phyloP scores from a whole-genome alignment of 2,113 vertebrate genomes.

The Potamarius usumacintae region DNA sequence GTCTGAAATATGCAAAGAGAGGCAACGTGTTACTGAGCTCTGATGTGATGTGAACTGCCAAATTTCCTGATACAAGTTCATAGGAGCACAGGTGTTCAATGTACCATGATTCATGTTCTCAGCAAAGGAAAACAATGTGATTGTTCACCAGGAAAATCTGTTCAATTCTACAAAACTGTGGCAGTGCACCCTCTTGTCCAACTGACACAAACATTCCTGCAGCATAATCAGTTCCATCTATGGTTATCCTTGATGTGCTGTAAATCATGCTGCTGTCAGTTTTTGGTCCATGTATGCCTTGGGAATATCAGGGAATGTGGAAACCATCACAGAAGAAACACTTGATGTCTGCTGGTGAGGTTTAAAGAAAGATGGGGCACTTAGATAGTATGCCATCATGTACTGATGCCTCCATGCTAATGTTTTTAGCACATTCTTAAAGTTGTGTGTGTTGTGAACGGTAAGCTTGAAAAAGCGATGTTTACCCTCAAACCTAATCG shows the following conservation, averaged over 20 bases:
- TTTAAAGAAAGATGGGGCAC: too few relatives aligned
- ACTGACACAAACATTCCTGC: constrained; percentile 44
- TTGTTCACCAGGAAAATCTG: not conserved
- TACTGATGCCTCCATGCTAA: too few relatives aligned
- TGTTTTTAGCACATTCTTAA: too few relatives aligned
- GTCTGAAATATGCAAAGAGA: constrained; percentile 25
- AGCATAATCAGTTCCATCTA: constrained; percentile 43
- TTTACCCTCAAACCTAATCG: constrained; percentile 48
- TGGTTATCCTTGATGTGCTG: constrained; percentile 31
- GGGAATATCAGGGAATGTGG: too few relatives aligned
- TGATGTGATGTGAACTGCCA: constrained; percentile 14
- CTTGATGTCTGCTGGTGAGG: too few relatives aligned
- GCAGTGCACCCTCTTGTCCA: constrained; percentile 10
- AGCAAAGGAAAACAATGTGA: constrained; percentile 1
- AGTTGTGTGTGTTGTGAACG: constrained; percentile 19
- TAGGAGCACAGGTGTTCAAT: constrained; percentile 40
- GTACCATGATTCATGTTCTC: not conserved
- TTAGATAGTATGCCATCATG: too few relatives aligned
- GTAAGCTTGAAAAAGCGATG: constrained; percentile 19
- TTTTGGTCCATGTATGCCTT: not conserved
- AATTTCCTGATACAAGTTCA: constrained; percentile 27
- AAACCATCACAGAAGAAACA: too few relatives aligned
- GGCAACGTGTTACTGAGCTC: constrained; percentile 32
- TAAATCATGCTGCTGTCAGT: constrained; percentile 20
- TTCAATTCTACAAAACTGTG: too few relatives aligned